phyloP scores from a whole-genome alignment of 1,140 invertebrate genomes.

The Drosophila kanapiae region DNA sequence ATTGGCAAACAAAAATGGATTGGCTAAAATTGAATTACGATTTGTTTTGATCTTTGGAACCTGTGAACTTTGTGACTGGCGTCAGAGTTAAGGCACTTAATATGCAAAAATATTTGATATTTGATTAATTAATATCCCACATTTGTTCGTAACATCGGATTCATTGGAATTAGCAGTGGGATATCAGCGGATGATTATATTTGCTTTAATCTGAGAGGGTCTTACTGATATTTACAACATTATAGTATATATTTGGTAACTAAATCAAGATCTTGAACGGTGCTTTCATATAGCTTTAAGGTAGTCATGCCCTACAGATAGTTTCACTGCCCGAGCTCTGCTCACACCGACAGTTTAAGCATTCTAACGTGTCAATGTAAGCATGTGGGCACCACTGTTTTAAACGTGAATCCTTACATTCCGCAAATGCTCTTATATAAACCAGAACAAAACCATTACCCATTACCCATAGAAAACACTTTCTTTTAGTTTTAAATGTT shows the following conservation, averaged over 20 bases:
- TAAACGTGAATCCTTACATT: no score
- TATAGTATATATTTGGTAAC: neutral
- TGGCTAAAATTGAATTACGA: slow-evolving; percentile 25
- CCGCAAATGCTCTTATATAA: no score
- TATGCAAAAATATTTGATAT: slow-evolving; percentile 16
- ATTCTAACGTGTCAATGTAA: no score
- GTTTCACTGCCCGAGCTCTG: no score
- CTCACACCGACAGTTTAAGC: no score
- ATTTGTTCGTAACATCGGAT: neutral
- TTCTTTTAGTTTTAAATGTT: neutral
- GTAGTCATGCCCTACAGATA: no score
- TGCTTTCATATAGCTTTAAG: no score
- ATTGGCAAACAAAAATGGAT: slow-evolving; percentile 7
- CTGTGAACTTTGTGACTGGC: slow-evolving; percentile 45
- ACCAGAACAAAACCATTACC: neutral
- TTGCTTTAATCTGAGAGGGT: neutral
- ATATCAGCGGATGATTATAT: neutral
- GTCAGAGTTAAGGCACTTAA: slow-evolving; percentile 28
- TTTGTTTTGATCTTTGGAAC: slow-evolving; percentile 32
- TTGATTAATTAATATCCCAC: slow-evolving; percentile 3
- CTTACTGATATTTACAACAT: neutral
- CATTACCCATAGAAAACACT: neutral
- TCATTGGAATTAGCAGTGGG: neutral
- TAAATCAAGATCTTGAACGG: neutral
- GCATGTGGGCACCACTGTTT: no score